These are phyloP conservation scores for Pammene fasciana DNA, from an alignment of 2,888 invertebrate species.

Conservation along the genomic window DNA sequence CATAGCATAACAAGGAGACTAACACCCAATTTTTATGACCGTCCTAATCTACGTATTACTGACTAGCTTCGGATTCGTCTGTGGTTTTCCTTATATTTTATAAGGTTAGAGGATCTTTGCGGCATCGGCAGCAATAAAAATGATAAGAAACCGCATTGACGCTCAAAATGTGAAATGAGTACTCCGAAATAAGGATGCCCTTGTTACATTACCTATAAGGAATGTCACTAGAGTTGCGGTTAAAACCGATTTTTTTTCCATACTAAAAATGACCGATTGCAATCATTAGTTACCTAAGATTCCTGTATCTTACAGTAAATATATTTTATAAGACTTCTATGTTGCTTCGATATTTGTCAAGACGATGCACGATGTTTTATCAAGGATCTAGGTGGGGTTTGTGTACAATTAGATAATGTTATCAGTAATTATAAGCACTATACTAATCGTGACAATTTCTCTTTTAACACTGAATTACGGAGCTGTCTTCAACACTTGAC, in stretches of 20 bases:
- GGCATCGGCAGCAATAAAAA: not conserved
- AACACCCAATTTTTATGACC: not conserved
- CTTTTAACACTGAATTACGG: not conserved
- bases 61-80: not conserved
- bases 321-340: constrained; percentile 1
- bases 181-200: not conserved
- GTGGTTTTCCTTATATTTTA: constrained; percentile 5
- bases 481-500: not conserved
- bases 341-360: constrained; percentile 15
- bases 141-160: not conserved
- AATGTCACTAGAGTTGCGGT: no score
- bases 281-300: not conserved
- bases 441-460: constrained; percentile 5
- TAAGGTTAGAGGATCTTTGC: not conserved
- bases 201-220: not conserved
- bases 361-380: constrained; percentile 13
- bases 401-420: constrained; percentile 36
- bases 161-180: not conserved
- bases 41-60: not conserved
- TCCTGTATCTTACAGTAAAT: not conserved
- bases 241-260: no score
- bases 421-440: constrained; percentile 33
- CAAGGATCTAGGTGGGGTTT: constrained; percentile 31
- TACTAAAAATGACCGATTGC: no score
- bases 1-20: not conserved